Percentiles rank a stretch among this genome's conserved stretches.
Evolutionary conservation across 2,797 vertebrate genomes (phyloP).

Genomic region (Echeneis naucrates): DNA sequence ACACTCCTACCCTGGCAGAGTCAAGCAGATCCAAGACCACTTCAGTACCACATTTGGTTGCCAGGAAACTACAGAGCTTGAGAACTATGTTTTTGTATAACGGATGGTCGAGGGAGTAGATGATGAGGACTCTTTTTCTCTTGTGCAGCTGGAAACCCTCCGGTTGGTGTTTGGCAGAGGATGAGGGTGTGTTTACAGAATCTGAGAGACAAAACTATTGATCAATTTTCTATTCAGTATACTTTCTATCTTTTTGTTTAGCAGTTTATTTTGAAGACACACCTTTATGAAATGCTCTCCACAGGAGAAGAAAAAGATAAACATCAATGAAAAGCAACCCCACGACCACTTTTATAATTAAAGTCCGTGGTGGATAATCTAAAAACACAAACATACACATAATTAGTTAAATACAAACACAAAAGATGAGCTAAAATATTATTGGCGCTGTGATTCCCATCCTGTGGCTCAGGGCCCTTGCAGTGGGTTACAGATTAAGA

Average conservation of each 20-base stretch:
- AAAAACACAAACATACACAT: not conserved
- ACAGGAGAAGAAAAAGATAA: conserved; percentile 51
- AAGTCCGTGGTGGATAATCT: conserved; percentile 45
- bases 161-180: conserved; percentile 27
- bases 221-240: conserved; percentile 7
- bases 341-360: conserved; percentile 33
- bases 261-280: conserved; percentile 7
- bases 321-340: conserved; percentile 48
- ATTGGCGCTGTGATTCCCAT: not conserved
- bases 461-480: not conserved
- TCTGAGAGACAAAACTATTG: conserved; percentile 32
- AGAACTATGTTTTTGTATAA: conserved; percentile 91
- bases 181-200: conserved; percentile 15
- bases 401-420: not conserved
- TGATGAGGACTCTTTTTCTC: conserved; percentile 87
- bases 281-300: conserved; percentile 67
- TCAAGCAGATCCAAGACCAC: conserved; percentile 92
- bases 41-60: conserved; percentile 88
- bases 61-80: conserved; percentile 91
- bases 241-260: not conserved
- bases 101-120: conserved; percentile 93
- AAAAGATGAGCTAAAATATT: not conserved
- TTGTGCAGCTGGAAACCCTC: conserved; percentile 35
- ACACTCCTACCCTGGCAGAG: conserved; percentile 83
- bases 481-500: not conserved